These are phyloP conservation scores for Oncorhynchus mykiss DNA, from an alignment of 2,113 vertebrate species.

Conservation along the genomic window DNA sequence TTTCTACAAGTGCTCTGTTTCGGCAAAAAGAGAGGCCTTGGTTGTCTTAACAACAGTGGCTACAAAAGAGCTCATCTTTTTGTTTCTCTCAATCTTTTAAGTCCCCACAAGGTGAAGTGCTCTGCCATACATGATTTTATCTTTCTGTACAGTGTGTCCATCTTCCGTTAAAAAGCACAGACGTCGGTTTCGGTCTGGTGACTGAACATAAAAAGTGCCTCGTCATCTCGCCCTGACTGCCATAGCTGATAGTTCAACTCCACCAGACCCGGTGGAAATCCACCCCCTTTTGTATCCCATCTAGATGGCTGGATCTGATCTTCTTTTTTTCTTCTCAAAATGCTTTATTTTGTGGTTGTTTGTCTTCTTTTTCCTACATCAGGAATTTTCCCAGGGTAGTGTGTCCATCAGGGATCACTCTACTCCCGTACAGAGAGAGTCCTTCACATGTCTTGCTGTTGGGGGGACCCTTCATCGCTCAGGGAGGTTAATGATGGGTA, in stretches of 20 bases:
- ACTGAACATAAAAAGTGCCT: conserved; percentile 46
- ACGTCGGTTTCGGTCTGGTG: conserved; percentile 24
- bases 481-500: conserved; percentile 91
- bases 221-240: conserved; percentile 24
- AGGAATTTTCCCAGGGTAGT: conserved; percentile 59
- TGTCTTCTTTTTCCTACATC: conserved; percentile 14
- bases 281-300: conserved; percentile 32
- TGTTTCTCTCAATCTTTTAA: conserved; percentile 35
- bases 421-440: conserved; percentile 52
- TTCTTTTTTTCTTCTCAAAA: conserved; percentile 23
- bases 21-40: conserved; percentile 51
- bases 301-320: conserved; percentile 28
- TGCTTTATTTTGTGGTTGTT: conserved; percentile 21
- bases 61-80: neutral
- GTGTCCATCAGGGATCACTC: conserved; percentile 55
- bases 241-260: conserved; percentile 47
- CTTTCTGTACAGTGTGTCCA: conserved; percentile 49
- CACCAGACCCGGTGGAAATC: conserved; percentile 51
- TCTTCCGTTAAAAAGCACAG: conserved; percentile 47
- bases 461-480: conserved; percentile 81
- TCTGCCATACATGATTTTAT: conserved; percentile 47
- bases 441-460: conserved; percentile 23
- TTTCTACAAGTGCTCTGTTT: conserved; percentile 68
- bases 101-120: conserved; percentile 32
- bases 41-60: conserved; percentile 39